phyloP scores from a whole-genome alignment of 1,140 invertebrate species.

The Hycleus phaleratus region DNA sequence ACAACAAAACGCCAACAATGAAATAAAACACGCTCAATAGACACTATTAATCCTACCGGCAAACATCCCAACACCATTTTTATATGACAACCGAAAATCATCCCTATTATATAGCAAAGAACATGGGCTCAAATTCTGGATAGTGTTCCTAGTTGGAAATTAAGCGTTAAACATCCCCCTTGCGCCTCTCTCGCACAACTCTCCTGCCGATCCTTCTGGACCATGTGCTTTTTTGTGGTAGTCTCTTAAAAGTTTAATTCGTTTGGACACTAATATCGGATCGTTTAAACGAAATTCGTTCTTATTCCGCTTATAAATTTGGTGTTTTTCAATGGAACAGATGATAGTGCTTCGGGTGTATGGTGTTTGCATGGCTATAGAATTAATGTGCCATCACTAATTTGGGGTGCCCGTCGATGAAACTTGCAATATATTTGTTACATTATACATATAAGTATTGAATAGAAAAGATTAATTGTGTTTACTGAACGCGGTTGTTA shows the following conservation, averaged over 20 bases:
- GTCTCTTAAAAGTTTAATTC: constrained; percentile 31
- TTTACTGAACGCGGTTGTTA: constrained; percentile 23
- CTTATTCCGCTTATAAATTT: constrained; percentile 14
- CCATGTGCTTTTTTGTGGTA: constrained; percentile 14
- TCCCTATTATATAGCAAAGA: constrained; percentile 19
- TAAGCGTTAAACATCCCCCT: constrained; percentile 31
- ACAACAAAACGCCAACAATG: constrained; percentile 38
- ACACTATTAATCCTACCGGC: constrained; percentile 38
- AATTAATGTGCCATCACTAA: constrained; percentile 40
- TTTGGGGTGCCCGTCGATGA: constrained; percentile 35
- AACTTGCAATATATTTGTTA: constrained; percentile 27
- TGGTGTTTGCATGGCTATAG: constrained; percentile 38
- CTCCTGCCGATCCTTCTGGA: constrained; percentile 4
- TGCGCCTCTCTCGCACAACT: too few species aligned
- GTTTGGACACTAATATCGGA: constrained; percentile 35
- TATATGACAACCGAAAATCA: constrained; percentile 2
- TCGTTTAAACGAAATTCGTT: constrained; percentile 18
- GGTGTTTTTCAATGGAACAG: constrained; percentile 23
- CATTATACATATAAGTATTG: too few species aligned
- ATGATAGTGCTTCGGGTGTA: constrained; percentile 30
- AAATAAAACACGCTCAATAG: constrained; percentile 42
- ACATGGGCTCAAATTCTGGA: background rate
- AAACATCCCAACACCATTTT: constrained; percentile 36
- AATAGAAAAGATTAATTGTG: constrained; percentile 36
- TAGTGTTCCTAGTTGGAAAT: constrained; percentile 14